These are phyloP conservation scores for Caenorhabditis sinica DNA, from an alignment of 2,888 invertebrate species.

Conservation along the genomic window DNA sequence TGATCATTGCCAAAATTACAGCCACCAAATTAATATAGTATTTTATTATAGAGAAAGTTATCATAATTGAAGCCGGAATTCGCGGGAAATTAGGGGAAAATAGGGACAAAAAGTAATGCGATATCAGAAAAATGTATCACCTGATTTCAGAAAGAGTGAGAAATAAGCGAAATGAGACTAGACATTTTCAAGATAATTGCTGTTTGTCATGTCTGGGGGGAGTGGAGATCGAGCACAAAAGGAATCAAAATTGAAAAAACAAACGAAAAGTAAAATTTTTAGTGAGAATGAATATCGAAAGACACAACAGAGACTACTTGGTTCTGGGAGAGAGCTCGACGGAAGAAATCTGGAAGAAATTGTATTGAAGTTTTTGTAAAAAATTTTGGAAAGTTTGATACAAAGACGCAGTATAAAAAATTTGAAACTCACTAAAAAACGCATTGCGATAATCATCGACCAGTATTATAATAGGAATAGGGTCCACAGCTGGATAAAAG, in stretches of 20 bases:
- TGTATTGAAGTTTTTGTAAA: no score
- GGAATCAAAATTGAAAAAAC: no score
- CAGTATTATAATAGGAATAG: slow-evolving; percentile 28
- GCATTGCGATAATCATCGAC: slow-evolving; percentile 25
- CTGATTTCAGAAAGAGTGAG: no score
- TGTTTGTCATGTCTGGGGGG: no score
- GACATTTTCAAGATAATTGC: no score
- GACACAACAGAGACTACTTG: neutral
- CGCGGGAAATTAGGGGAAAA: neutral
- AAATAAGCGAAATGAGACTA: no score
- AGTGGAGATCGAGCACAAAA: no score
- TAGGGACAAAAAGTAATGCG: neutral
- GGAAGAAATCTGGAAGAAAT: neutral
- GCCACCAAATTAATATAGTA: neutral
- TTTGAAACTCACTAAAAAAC: slow-evolving; percentile 27
- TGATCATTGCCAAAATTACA: slow-evolving; percentile 5
- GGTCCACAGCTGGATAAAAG: slow-evolving; percentile 41
- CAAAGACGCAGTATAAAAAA: no score
- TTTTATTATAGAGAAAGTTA: neutral
- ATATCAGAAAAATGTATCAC: no score
- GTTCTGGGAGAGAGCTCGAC: neutral
- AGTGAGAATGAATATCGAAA: neutral
- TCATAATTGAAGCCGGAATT: neutral
- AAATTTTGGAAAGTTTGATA: no score
- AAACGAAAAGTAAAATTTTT: neutral